Evolutionary conservation across 1,140 invertebrate genomes (phyloP).

Genomic region (Odontomachus brunneus): DNA sequence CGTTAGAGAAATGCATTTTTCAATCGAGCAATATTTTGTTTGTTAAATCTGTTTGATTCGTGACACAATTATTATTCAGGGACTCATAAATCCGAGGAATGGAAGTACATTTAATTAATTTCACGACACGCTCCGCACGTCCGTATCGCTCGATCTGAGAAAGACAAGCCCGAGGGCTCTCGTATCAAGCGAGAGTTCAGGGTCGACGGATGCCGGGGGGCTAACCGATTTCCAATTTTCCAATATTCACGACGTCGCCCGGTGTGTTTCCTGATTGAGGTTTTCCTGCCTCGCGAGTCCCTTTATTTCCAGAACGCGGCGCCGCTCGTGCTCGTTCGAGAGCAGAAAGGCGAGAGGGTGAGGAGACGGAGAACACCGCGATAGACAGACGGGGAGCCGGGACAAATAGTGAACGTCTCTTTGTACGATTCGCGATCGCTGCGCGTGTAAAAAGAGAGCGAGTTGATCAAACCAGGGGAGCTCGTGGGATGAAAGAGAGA

Average conservation of each 20-base stretch:
- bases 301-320: conserved; percentile 50
- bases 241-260: conserved; percentile 75
- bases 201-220: conserved; percentile 54
- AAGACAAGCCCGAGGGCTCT: neutral
- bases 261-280: conserved; percentile 72
- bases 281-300: conserved; percentile 64
- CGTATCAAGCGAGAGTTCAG: conserved; percentile 1
- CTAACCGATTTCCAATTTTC: conserved; percentile 78
- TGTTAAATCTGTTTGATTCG: neutral
- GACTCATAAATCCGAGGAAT: neutral
- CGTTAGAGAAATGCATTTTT: neutral
- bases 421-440: conserved; percentile 17
- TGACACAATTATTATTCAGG: neutral
- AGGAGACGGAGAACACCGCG: neutral
- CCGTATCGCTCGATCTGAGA: neutral
- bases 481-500: neutral
- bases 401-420: conserved; percentile 38
- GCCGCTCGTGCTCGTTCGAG: conserved; percentile 15
- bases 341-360: neutral
- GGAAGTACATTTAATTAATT: conserved; percentile 17
- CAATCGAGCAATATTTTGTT: neutral
- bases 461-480: conserved; percentile 64
- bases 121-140: neutral
- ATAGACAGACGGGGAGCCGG: neutral
- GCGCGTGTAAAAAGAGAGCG: conserved; percentile 30